phyloP scores from a whole-genome alignment of 2,113 vertebrate species.

The Ammodramus savannarum region DNA sequence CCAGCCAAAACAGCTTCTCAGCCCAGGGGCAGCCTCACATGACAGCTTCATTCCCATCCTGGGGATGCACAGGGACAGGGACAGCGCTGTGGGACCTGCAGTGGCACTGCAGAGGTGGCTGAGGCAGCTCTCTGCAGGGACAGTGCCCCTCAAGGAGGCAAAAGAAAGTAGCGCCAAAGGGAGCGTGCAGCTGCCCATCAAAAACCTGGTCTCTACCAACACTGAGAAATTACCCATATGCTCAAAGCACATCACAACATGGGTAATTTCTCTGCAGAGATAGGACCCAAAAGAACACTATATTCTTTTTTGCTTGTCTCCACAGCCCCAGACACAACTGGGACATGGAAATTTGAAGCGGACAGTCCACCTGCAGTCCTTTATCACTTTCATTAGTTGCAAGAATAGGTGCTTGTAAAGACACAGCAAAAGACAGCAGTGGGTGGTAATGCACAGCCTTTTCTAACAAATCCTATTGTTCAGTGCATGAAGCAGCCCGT shows the following conservation, averaged over 20 bases:
- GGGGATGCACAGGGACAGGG: neutral
- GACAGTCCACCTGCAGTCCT: neutral
- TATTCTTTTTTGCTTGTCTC: neutral
- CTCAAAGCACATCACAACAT: neutral
- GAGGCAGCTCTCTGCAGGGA: neutral
- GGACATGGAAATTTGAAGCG: neutral
- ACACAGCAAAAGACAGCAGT: neutral
- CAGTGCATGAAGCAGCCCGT: neutral
- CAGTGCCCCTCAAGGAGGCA: neutral
- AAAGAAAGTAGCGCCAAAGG: neutral
- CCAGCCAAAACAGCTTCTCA: neutral
- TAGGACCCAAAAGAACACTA: neutral
- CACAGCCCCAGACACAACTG: neutral
- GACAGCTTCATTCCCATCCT: neutral
- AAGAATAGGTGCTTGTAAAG: neutral
- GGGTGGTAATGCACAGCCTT: neutral
- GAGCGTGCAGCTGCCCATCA: neutral
- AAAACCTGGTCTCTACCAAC: neutral
- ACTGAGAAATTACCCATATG: neutral
- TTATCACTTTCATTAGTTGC: neutral
- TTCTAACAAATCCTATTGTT: neutral
- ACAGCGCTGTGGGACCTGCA: neutral
- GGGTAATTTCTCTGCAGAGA: neutral
- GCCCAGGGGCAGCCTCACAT: fast-evolving
- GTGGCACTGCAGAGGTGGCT: neutral